Percentiles rank a stretch among this genome's conserved stretches.
Evolutionary conservation across 2,888 invertebrate species (phyloP).

Genomic region (Lepeophtheirus nordmannii): DNA sequence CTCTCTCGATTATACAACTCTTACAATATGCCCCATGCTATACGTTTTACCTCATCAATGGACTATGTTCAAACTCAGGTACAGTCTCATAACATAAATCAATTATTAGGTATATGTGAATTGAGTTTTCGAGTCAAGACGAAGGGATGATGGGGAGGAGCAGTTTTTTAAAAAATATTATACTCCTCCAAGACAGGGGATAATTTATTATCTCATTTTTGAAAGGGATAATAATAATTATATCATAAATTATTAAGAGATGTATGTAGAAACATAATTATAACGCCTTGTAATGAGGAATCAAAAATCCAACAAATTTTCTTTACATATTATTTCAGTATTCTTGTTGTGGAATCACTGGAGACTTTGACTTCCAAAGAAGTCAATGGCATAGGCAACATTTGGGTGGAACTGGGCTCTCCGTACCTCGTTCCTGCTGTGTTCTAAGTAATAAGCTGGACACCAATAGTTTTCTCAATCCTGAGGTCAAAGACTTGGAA

Average conservation of each 20-base stretch:
- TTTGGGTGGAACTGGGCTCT: background rate
- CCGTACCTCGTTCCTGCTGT: background rate
- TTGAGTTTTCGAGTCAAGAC: no score
- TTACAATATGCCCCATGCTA: background rate
- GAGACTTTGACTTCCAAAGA: background rate
- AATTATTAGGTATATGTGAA: no score
- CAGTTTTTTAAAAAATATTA: no score
- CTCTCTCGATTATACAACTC: background rate
- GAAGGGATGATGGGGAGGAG: no score
- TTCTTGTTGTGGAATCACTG: constrained; percentile 1
- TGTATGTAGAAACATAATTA: no score
- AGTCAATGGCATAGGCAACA: background rate
- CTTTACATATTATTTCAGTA: background rate
- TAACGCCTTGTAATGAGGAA: no score
- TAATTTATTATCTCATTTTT: no score
- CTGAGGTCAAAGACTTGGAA: background rate
- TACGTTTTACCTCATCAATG: background rate
- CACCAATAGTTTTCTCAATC: background rate
- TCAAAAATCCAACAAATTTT: no score
- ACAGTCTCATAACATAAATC: background rate
- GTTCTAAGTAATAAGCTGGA: background rate
- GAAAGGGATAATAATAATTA: no score
- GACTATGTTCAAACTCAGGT: background rate
- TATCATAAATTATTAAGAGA: no score
- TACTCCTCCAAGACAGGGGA: no score